Conservation (phyloP, 1,140 invertebrate genomes). For the Berghia stephanieae region DNA sequence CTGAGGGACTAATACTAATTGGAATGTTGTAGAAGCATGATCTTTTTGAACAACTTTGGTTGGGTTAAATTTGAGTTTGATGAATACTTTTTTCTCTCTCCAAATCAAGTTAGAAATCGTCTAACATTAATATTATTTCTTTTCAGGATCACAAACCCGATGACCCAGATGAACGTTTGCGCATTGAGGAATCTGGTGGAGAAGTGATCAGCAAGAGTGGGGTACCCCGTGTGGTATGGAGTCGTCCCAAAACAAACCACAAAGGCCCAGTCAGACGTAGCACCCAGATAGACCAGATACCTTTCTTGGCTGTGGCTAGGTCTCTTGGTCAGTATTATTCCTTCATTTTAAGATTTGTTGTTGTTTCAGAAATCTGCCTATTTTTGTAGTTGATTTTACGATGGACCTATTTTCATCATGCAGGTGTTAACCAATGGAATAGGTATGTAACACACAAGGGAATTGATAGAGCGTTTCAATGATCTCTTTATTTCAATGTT, state of each 20-base stretch:
- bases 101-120: too few relatives aligned
- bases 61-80: too few relatives aligned
- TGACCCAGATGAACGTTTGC: slow-evolving; percentile 81
- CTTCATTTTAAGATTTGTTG: background rate
- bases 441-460: too few relatives aligned
- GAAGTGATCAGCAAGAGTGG: slow-evolving; percentile 87
- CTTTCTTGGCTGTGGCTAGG: slow-evolving; percentile 93
- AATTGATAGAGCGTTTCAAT: too few relatives aligned
- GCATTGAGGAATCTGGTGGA: slow-evolving; percentile 85
- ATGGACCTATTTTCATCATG: too few relatives aligned
- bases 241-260: slow-evolving; percentile 78
- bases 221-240: slow-evolving; percentile 96
- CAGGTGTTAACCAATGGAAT: background rate
- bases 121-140: background rate
- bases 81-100: too few relatives aligned
- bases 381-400: too few relatives aligned
- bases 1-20: too few relatives aligned
- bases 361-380: background rate
- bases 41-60: too few relatives aligned
- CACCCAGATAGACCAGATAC: slow-evolving; percentile 86
- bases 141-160: slow-evolving; percentile 92
- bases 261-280: slow-evolving; percentile 70
- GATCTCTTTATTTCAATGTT: too few relatives aligned
- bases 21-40: too few relatives aligned
- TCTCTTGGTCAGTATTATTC: slow-evolving; percentile 76